A percentile compares a stretch with the other conserved stretches of the same genome.
Conservation (phyloP, 2,113 vertebrate genomes). For the Thunnus maccoyii region DNA sequence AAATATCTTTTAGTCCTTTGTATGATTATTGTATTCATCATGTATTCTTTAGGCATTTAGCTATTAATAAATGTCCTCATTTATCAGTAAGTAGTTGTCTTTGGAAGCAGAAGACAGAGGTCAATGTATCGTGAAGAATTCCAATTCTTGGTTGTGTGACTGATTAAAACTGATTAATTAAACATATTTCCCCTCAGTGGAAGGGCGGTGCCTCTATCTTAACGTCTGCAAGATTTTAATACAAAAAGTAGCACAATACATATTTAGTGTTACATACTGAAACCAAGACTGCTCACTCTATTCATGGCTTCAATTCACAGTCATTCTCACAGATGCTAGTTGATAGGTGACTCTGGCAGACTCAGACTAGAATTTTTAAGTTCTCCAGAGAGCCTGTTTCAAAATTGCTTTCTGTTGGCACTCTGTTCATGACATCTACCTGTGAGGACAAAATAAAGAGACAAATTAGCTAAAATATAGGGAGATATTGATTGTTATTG, state of each 20-base stretch:
- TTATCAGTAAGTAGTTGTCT: no score
- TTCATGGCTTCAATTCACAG: slow-evolving; percentile 36
- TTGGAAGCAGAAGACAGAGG: no score
- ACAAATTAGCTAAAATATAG: slow-evolving; percentile 22
- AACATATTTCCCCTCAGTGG: no score
- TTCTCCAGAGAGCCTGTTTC: slow-evolving; percentile 20
- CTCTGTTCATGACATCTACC: slow-evolving; percentile 46
- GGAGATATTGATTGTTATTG: slow-evolving; percentile 21
- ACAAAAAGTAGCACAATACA: not conserved
- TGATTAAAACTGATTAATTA: no score
- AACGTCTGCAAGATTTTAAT: not conserved
- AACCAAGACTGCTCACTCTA: not conserved
- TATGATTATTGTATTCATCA: no score
- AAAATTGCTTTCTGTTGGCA: slow-evolving; percentile 38
- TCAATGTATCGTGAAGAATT: no score
- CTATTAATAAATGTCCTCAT: no score
- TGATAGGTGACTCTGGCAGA: slow-evolving; percentile 41
- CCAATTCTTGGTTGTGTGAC: no score
- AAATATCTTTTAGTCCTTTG: no score
- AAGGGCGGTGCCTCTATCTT: not conserved
- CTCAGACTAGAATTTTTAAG: slow-evolving; percentile 37
- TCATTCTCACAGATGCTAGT: slow-evolving; percentile 22
- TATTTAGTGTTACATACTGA: slow-evolving; percentile 39
- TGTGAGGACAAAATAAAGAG: slow-evolving; percentile 28
- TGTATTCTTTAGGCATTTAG: no score